Evolutionary conservation across 1,140 invertebrate genomes (phyloP).

Genomic region (Neodiprion pinetum): DNA sequence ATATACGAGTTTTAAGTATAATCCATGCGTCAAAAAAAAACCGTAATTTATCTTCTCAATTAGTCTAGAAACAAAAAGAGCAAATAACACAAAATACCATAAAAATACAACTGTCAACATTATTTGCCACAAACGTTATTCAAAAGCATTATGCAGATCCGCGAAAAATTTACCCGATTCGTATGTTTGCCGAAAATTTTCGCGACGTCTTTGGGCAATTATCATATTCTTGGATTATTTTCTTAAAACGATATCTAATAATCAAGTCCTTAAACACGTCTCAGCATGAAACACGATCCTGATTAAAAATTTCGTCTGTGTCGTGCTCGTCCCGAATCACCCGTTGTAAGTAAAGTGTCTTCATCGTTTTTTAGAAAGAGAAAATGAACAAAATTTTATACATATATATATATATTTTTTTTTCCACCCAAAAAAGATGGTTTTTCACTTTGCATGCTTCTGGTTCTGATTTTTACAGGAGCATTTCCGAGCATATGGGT

Average conservation of each 20-base stretch:
- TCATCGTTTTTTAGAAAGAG: too few species aligned
- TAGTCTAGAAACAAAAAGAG: not conserved
- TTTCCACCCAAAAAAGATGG: not conserved
- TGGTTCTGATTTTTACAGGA: slow-evolving; percentile 54
- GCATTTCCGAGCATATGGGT: slow-evolving; percentile 51
- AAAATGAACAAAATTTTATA: too few species aligned
- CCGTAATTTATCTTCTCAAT: not conserved
- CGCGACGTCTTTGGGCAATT: too few species aligned
- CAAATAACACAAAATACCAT: not conserved
- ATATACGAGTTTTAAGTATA: not conserved
- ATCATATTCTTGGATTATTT: too few species aligned
- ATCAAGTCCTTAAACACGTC: too few species aligned
- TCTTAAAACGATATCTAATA: too few species aligned
- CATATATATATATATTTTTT: not conserved
- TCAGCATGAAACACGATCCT: too few species aligned
- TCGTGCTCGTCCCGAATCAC: not conserved
- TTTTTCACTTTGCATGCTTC: slow-evolving; percentile 25
- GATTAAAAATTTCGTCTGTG: not conserved
- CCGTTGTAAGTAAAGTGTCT: not conserved
- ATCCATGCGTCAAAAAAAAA: not conserved
- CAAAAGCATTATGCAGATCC: too few species aligned
- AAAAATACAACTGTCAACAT: too few species aligned
- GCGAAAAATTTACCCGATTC: too few species aligned
- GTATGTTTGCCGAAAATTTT: too few species aligned
- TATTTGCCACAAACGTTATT: too few species aligned